phyloP scores from a whole-genome alignment of 2,797 vertebrate species.

The Eupleurogrammus muticus region DNA sequence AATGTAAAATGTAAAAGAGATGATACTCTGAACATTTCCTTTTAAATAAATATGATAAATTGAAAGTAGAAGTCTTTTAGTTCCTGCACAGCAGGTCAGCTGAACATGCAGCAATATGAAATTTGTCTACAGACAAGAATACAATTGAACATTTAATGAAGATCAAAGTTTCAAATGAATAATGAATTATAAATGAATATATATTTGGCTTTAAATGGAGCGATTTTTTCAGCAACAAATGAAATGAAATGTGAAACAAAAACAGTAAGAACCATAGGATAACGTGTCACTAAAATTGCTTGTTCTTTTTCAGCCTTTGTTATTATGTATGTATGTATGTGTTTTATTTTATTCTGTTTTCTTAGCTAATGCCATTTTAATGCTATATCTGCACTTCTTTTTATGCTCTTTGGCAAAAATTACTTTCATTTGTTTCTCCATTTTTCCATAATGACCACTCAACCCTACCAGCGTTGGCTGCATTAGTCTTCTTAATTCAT shows the following conservation, averaged over 20 bases:
- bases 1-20: neutral
- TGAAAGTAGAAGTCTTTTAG: neutral
- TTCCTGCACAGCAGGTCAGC: neutral
- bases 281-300: neutral
- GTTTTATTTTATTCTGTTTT: neutral
- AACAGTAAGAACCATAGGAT: neutral
- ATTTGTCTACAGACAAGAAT: neutral
- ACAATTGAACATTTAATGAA: neutral
- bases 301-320: conserved; percentile 3
- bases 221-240: neutral
- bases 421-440: neutral
- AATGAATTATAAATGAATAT: neutral
- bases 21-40: neutral
- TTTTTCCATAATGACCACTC: neutral
- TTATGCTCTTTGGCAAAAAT: neutral
- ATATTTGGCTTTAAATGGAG: neutral
- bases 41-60: neutral
- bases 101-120: neutral
- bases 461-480: neutral
- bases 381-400: neutral
- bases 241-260: too few species aligned
- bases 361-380: neutral
- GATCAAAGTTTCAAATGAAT: neutral
- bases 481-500: neutral
- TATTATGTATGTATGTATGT: too few species aligned